These are phyloP conservation scores for Sipunculus nudus DNA, from an alignment of 2,888 invertebrate genomes.

Conservation along the genomic window DNA sequence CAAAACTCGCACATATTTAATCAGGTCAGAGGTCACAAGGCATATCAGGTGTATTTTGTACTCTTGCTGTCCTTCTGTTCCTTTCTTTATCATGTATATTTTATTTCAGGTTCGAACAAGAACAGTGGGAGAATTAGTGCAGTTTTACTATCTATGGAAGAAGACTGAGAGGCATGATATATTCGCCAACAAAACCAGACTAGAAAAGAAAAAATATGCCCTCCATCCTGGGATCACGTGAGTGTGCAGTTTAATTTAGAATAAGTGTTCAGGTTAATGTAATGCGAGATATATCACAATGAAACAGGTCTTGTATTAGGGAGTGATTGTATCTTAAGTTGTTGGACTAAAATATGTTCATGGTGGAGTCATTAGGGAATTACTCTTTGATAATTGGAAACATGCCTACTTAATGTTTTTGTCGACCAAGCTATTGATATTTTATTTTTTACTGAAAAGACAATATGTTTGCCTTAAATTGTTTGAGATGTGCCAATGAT, in stretches of 20 bases:
- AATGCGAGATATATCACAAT: too few relatives aligned
- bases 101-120: constrained; percentile 81
- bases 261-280: too few relatives aligned
- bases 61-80: too few relatives aligned
- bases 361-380: too few relatives aligned
- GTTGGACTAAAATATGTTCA: neutral
- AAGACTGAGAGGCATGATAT: constrained; percentile 96
- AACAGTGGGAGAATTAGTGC: constrained; percentile 94
- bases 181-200: constrained; percentile 81
- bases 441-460: neutral
- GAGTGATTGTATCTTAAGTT: neutral
- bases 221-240: constrained; percentile 89
- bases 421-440: too few relatives aligned
- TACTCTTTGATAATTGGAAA: neutral
- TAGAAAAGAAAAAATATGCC: constrained; percentile 92
- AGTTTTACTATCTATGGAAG: constrained; percentile 94
- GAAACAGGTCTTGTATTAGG: neutral
- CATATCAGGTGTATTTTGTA: too few relatives aligned
- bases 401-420: neutral
- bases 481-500: too few relatives aligned
- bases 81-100: too few relatives aligned
- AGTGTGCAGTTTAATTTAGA: constrained; percentile 54
- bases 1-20: too few relatives aligned
- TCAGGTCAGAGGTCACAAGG: too few relatives aligned
- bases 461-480: too few relatives aligned